Conservation (phyloP, 2,113 vertebrate species). For the Sisor rabdophorus region DNA sequence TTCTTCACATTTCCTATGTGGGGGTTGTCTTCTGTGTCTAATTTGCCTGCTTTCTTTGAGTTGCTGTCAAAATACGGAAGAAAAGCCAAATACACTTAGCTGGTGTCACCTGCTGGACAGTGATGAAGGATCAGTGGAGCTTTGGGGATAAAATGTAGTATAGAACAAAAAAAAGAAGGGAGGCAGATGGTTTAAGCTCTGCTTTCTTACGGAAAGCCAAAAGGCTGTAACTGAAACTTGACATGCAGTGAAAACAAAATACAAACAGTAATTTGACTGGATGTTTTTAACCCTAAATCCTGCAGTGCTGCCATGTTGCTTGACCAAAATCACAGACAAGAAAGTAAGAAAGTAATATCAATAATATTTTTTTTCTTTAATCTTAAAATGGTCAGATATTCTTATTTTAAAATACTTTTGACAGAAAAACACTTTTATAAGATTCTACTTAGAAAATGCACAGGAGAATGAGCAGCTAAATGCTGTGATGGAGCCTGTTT, state of each 20-base stretch:
- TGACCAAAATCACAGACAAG: conserved; percentile 22
- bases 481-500: not conserved
- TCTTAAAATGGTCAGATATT: not conserved
- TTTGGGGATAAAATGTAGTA: conserved; percentile 3
- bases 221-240: conserved; percentile 28
- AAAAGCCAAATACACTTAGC: conserved; percentile 9
- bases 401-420: not conserved
- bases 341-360: not conserved
- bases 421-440: not conserved
- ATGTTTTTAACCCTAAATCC: conserved; percentile 40
- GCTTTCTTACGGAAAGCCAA: conserved; percentile 26
- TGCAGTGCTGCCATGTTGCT: conserved; percentile 15
- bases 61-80: conserved; percentile 31
- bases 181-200: conserved; percentile 25
- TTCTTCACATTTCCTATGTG: conserved; percentile 28
- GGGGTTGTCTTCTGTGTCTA: not conserved
- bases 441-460: not conserved
- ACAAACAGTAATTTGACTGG: conserved; percentile 37
- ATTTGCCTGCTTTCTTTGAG: conserved; percentile 10
- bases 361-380: not conserved
- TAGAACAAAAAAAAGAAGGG: not conserved
- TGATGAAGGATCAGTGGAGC: conserved; percentile 3
- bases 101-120: not conserved
- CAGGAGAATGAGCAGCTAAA: not conserved
- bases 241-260: conserved; percentile 25